These are phyloP conservation scores for Eupithecia subumbrata DNA, from an alignment of 2,888 invertebrate species.

Conservation along the genomic window DNA sequence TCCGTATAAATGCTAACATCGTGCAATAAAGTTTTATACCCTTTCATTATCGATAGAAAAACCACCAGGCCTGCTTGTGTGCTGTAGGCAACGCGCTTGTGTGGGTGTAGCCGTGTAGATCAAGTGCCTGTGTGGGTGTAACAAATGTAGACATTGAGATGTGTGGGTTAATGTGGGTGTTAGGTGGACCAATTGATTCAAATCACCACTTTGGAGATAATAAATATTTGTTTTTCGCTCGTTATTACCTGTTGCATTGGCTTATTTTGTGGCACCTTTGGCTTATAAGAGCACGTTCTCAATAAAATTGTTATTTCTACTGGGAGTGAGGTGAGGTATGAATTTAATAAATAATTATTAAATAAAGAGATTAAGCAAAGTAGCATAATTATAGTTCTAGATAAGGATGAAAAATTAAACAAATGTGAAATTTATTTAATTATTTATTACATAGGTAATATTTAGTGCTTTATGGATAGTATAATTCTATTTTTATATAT, in stretches of 20 bases:
- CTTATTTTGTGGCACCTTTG: slow-evolving; percentile 12
- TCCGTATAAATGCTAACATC: not conserved
- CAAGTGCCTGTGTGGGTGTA: slow-evolving; percentile 11
- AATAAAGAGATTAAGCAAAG: not conserved
- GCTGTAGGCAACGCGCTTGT: not conserved
- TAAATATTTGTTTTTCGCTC: slow-evolving; percentile 27
- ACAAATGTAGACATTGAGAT: not conserved
- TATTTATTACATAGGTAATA: too few species aligned
- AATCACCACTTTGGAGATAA: slow-evolving; percentile 33
- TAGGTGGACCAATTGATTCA: slow-evolving; percentile 28
- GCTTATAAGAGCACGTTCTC: slow-evolving; percentile 3
- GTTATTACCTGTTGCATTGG: slow-evolving; percentile 17
- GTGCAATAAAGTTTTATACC: slow-evolving; percentile 17
- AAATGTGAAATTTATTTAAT: not conserved
- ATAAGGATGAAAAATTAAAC: not conserved
- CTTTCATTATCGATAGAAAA: slow-evolving; percentile 21
- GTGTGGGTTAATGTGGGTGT: slow-evolving; percentile 2
- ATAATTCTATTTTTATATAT: too few species aligned
- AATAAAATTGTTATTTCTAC: not conserved
- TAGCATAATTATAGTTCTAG: not conserved
- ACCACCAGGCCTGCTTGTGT: not conserved
- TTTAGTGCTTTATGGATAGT: too few species aligned
- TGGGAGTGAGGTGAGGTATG: not conserved
- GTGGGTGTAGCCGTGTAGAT: not conserved
- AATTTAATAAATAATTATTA: too few species aligned